A percentile compares a stretch with the other conserved stretches of the same genome.
Conservation (phyloP, 2,113 vertebrate species). For the Buteo buteo region DNA sequence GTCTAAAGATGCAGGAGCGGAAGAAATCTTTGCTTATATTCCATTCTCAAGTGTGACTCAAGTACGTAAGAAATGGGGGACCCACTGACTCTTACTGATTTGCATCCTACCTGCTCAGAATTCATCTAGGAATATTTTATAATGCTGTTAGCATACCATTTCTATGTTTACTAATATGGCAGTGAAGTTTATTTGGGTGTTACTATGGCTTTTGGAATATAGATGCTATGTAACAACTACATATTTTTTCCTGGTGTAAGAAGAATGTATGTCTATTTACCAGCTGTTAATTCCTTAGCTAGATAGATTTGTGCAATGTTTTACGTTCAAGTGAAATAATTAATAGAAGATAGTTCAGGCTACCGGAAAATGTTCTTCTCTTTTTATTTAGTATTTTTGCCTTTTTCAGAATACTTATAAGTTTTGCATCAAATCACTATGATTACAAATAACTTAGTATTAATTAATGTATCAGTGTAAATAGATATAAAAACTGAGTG, state of each 20-base stretch:
- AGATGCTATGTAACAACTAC: neutral
- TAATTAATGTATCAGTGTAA: neutral
- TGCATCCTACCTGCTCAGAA: neutral
- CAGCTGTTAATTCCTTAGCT: conserved; percentile 29
- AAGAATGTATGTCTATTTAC: neutral
- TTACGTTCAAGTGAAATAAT: conserved; percentile 22
- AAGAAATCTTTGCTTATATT: neutral
- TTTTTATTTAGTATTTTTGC: neutral
- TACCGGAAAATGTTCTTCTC: neutral
- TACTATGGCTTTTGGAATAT: conserved; percentile 33
- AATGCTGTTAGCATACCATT: neutral
- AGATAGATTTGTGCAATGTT: neutral
- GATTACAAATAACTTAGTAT: neutral
- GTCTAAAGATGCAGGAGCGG: neutral
- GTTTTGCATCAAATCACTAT: neutral
- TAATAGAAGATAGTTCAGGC: conserved; percentile 10
- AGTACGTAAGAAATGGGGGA: neutral
- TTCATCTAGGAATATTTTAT: neutral
- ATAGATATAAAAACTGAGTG: neutral
- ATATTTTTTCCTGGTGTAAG: neutral
- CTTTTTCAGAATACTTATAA: neutral
- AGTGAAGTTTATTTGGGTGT: neutral
- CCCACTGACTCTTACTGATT: neutral
- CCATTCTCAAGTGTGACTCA: neutral
- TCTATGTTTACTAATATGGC: neutral